Conservation (phyloP, 53 echinoderm and acorn worm species). For the Pentamera pediparva region DNA sequence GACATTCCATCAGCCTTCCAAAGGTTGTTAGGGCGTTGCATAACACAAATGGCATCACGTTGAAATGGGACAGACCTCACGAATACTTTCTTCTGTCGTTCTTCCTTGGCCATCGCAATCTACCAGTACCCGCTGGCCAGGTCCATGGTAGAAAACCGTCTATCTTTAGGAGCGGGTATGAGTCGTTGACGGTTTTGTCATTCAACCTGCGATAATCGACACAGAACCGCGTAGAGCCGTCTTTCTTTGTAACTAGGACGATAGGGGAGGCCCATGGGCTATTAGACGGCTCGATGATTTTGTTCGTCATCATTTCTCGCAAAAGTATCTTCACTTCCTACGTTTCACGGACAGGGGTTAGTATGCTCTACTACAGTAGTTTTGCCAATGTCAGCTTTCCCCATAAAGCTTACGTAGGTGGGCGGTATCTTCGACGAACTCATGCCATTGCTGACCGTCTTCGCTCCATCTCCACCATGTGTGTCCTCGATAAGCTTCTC, state of each 20-base stretch:
- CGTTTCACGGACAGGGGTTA: constrained; percentile 21
- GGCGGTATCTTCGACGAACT: background rate
- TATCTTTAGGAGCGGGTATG: too few relatives aligned
- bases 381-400: constrained; percentile 19
- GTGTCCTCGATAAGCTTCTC: too few relatives aligned
- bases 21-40: background rate
- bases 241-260: too few relatives aligned
- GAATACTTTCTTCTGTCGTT: background rate
- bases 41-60: too few relatives aligned
- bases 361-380: constrained; percentile 30
- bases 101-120: background rate
- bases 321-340: constrained; percentile 23
- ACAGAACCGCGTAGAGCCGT: background rate
- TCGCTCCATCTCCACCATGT: background rate
- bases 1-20: background rate
- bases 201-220: too few relatives aligned
- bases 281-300: constrained; percentile 30
- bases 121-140: constrained; percentile 1
- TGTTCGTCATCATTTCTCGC: constrained; percentile 9
- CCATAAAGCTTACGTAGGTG: constrained; percentile 4
- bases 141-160: constrained; percentile 12
- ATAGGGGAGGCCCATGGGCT: too few relatives aligned
- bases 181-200: background rate
- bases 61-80: background rate
- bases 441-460: background rate